Evolutionary conservation across 2,888 invertebrate species (phyloP).

Genomic region (Halictus quadricinctus): DNA sequence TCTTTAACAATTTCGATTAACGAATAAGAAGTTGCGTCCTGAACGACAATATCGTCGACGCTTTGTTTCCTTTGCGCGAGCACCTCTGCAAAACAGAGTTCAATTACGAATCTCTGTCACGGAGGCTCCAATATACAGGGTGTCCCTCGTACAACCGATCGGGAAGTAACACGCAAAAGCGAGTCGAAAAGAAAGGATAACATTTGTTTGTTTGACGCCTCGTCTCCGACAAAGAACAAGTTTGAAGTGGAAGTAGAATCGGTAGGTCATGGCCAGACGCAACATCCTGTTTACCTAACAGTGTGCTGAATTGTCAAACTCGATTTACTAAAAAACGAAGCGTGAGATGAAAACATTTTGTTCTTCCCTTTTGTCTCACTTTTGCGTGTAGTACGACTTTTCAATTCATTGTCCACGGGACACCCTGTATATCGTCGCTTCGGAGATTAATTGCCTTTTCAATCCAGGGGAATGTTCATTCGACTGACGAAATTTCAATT

Average conservation of each 20-base stretch:
- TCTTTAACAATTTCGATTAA: not conserved
- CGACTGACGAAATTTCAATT: conserved; percentile 62
- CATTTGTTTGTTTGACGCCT: too few species aligned
- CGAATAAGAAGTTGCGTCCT: not conserved
- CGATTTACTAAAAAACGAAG: too few species aligned
- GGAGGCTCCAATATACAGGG: conserved; percentile 23
- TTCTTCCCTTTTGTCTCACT: not conserved
- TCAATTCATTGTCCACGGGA: not conserved
- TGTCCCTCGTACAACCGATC: too few species aligned
- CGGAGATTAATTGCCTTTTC: conserved; percentile 63
- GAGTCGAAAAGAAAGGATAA: too few species aligned
- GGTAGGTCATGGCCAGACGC: too few species aligned
- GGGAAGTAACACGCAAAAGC: too few species aligned
- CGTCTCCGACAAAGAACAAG: too few species aligned
- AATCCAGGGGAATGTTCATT: conserved; percentile 46
- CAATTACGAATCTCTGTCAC: conserved; percentile 46
- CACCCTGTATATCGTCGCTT: conserved; percentile 40
- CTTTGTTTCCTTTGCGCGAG: not conserved
- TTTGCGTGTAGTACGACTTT: not conserved
- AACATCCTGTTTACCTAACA: too few species aligned
- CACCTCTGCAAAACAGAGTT: conserved; percentile 40
- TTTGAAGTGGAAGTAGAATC: too few species aligned
- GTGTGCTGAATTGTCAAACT: too few species aligned
- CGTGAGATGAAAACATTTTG: not conserved
- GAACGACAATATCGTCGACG: not conserved